Percentiles rank a stretch among this genome's conserved stretches.
These are phyloP conservation scores for Adineta ricciae DNA, from an alignment of 2,888 invertebrate genomes.

Conservation along the genomic window DNA sequence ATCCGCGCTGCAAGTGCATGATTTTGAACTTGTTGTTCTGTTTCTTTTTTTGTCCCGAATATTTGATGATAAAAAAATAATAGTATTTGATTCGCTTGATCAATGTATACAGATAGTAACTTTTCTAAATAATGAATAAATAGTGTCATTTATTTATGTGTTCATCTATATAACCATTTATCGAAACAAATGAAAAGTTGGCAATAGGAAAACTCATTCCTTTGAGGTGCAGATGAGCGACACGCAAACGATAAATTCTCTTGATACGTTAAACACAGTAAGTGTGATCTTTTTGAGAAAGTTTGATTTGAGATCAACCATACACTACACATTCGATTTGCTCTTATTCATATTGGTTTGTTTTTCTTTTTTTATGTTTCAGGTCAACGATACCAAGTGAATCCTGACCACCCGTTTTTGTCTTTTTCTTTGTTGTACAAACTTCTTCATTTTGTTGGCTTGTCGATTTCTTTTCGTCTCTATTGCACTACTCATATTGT, in stretches of 20 bases:
- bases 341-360: background rate
- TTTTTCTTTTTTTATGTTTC: background rate
- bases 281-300: background rate
- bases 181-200: background rate
- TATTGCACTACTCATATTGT: background rate
- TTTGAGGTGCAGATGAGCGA: background rate
- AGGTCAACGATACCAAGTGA: background rate
- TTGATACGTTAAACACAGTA: background rate
- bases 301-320: background rate
- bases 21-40: background rate
- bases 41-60: background rate
- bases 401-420: background rate
- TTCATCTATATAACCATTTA: background rate
- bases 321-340: too few species aligned
- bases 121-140: conserved; percentile 13
- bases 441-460: background rate
- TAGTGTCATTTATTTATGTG: background rate
- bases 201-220: background rate
- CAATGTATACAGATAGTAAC: background rate
- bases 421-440: background rate
- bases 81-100: background rate
- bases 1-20: background rate
- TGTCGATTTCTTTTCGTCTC: background rate
- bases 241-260: background rate
- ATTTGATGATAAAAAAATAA: background rate